Conservation (phyloP, 2,113 vertebrate species). For the Colistium nudipinnis region DNA sequence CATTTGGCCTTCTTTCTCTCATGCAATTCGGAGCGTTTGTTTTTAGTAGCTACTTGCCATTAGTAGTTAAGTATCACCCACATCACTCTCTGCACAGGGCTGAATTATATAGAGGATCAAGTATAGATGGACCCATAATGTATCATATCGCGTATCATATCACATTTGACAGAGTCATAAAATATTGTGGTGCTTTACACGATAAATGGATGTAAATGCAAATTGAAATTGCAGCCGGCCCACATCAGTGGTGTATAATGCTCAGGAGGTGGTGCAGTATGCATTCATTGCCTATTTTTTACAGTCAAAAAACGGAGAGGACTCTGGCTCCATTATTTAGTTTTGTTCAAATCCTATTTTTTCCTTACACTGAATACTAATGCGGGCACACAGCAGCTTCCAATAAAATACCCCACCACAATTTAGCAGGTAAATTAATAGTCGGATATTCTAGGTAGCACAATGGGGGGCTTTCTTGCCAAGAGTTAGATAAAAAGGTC, state of each 20-base stretch:
- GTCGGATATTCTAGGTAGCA: background rate
- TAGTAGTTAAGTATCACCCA: slow-evolving; percentile 57
- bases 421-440: background rate
- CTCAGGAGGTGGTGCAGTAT: background rate
- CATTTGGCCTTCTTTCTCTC: slow-evolving; percentile 19
- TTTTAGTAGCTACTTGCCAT: slow-evolving; percentile 57
- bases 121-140: slow-evolving; percentile 14
- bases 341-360: background rate
- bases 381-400: background rate
- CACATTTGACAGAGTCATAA: slow-evolving; percentile 17
- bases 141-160: slow-evolving; percentile 11
- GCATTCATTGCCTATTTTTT: slow-evolving; percentile 13
- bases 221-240: background rate
- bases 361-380: background rate
- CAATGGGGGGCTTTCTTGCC: background rate
- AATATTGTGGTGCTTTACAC: slow-evolving; percentile 8
- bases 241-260: slow-evolving; percentile 9
- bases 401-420: background rate
- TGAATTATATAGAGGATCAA: slow-evolving; percentile 62
- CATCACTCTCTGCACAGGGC: slow-evolving; percentile 31
- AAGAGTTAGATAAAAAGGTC: background rate
- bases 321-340: background rate
- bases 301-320: background rate
- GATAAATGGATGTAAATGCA: slow-evolving; percentile 2
- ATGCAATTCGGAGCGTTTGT: slow-evolving; percentile 45